Evolutionary conservation across 2,888 invertebrate species (phyloP), one percentile per base, ranked within the genome.

Genomic region (Microplitis deprimator): DNA sequence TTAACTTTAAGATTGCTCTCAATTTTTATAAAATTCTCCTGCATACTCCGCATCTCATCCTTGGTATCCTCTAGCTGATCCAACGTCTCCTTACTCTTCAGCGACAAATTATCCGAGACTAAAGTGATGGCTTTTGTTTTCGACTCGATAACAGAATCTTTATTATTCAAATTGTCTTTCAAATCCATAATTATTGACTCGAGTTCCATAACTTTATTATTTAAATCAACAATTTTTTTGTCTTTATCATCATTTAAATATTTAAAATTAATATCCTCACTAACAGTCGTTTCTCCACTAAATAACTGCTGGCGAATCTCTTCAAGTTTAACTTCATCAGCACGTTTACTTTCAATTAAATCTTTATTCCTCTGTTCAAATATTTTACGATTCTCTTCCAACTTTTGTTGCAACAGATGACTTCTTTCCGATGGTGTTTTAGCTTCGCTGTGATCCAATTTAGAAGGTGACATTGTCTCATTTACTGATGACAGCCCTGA

Each of bases 71-170:
- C 95, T 71, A 96, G 91, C 81, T 94, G 92, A 84, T 93, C 93
- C 79, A 95, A 90, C 8, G 95, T 93, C 83, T 92, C 93, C 91
- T 94, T 95, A 75, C 94, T 93, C 89, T 93, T 94, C 89, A 92
- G 94, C 5, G 91, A 91, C 77, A 95, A 90, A 89, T 93, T 94
- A 83, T 94, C 95, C 6, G 94, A 93, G 92, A 95, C 94, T 67
- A 95, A 90, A 17, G 94, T 93, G 65, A 94, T 93, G 40, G 96
- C 96, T 90, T 94, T 94, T 84, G 95, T 95, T 87, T 96, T 92
- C 5, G 96, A 94, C 89, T 94, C 94, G 85, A 96, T 95, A 72
- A 96, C 94, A 85, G 95, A 94, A 90, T 96, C 95, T 88, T 96
- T 95, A 90, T 96, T 95, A 85, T 93, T 94, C 4, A 96, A 91